Evolutionary conservation across 2,888 invertebrate genomes (phyloP).

Genomic region (Drosophila mimica): DNA sequence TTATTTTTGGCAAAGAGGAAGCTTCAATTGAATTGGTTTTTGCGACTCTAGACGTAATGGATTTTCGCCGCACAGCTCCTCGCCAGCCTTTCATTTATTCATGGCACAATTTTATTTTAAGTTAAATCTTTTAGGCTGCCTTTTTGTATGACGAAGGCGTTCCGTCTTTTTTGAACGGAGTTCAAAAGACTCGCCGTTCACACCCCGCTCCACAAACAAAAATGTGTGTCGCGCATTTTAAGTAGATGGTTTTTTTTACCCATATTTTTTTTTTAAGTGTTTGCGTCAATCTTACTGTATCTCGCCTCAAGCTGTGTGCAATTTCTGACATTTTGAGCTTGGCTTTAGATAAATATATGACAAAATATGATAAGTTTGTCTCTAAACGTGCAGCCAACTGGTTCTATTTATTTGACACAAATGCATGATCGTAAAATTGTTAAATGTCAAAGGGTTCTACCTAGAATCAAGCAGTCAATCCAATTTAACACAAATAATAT

Average conservation of each 20-base stretch:
- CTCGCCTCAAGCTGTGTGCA: conserved; percentile 43
- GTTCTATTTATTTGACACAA: conserved; percentile 23
- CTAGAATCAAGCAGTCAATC: not conserved
- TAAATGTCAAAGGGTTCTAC: conserved; percentile 35
- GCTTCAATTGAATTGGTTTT: conserved; percentile 11
- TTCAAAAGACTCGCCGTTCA: conserved; percentile 69
- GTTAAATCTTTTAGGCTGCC: conserved; percentile 16
- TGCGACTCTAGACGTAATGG: conserved; percentile 16
- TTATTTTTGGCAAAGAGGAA: conserved; percentile 28
- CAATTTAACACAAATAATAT: not conserved
- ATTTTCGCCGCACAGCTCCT: conserved; percentile 16
- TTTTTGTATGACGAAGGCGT: conserved; percentile 52
- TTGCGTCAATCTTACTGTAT: conserved; percentile 24
- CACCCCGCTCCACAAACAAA: conserved; percentile 45
- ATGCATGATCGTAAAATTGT: not conserved
- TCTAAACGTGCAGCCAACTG: conserved; percentile 24
- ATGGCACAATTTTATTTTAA: conserved; percentile 35
- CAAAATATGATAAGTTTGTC: conserved; percentile 52
- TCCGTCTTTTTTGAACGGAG: conserved; percentile 26
- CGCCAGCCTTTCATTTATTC: conserved; percentile 56
- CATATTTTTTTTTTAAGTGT: conserved; percentile 11
- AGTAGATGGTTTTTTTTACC: conserved; percentile 38
- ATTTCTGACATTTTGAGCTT: conserved; percentile 63
- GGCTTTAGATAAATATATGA: conserved; percentile 49
- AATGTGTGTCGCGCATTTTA: conserved; percentile 72